Conservation (phyloP, 1,140 invertebrate species). For the Pachyrhynchus sulphureomaculatus region DNA sequence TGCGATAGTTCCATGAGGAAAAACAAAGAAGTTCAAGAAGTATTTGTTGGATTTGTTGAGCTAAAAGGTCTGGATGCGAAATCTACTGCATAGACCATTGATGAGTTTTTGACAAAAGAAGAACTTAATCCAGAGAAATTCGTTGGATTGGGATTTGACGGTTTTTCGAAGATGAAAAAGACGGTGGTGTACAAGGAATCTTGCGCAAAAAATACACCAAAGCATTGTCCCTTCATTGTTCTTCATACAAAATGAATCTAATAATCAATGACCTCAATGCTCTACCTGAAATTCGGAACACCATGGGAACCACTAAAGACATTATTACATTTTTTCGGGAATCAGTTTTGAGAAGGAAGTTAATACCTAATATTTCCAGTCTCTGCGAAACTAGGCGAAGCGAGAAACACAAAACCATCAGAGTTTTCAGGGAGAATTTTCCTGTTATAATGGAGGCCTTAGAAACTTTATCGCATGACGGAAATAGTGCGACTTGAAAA, state of each 20-base stretch:
- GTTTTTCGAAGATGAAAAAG: conserved; percentile 46
- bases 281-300: conserved; percentile 43
- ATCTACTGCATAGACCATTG: conserved; percentile 10
- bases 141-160: conserved; percentile 40
- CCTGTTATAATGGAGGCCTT: conserved; percentile 30
- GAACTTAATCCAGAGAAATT: conserved; percentile 20
- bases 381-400: conserved; percentile 47
- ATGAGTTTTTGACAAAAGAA: conserved; percentile 22
- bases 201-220: conserved; percentile 44
- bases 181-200: conserved; percentile 43
- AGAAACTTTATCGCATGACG: conserved; percentile 41
- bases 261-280: conserved; percentile 47
- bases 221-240: conserved; percentile 48
- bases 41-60: too few relatives aligned
- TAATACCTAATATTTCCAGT: conserved; percentile 43
- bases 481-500: conserved; percentile 44
- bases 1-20: conserved; percentile 1
- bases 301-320: conserved; percentile 44
- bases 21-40: too few relatives aligned
- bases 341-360: conserved; percentile 43
- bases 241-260: too few relatives aligned
- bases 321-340: conserved; percentile 46
- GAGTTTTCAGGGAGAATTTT: conserved; percentile 34
- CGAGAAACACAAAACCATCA: conserved; percentile 48
- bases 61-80: conserved; percentile 11